Evolutionary conservation across 1,140 invertebrate species (phyloP), one percentile per base, ranked within the genome.

Genomic region (Babylonia areolata): DNA sequence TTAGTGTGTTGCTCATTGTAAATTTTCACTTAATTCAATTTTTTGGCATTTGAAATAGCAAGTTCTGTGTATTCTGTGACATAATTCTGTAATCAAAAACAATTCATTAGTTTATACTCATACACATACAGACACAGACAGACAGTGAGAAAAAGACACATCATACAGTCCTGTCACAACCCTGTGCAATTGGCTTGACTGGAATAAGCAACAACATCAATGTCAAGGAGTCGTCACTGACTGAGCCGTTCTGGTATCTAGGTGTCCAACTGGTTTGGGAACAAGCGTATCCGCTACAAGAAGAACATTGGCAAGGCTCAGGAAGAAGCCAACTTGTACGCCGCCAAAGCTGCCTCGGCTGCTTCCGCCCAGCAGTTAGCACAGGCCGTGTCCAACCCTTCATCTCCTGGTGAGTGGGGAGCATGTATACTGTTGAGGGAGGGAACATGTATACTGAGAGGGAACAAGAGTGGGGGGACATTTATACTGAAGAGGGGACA

Each of bases 291-390:
- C 95, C 97, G 99, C 92, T 99, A 99, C 95, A 99, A 99, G 97
- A 99, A 99, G 95, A 99, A 99, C 95, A 99, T 99, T 89, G 98
- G 99, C 89, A 99, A 99, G 95, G 99, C 99, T 85, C 99, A 99
- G 95, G 99, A 99, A 95, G 99, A 99, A 95, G 99, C 99, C 58
- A 99, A 99, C 95, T 95, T 99, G 90, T 99, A 99, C 94, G 99
- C 99, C 89, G 98, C 99, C 78, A 99, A 99, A 95, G 99, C 99
- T 95, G 94, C 94, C 3, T 98, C 98, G 23, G 91, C 93, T 9
- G 93, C 92, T 11, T 92, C 92, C 69, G 89, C 90, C 37, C 91
- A 92, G 87, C 88, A 83, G 87, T 85, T 88, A 39, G 87, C 88
- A 54, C 86, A 87, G 77, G 85, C 88, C 77, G 86, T 90, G 39